Base-by-base conservation (phyloP, 2,888 invertebrate genomes). In the Macroteleia sp. region DNA sequence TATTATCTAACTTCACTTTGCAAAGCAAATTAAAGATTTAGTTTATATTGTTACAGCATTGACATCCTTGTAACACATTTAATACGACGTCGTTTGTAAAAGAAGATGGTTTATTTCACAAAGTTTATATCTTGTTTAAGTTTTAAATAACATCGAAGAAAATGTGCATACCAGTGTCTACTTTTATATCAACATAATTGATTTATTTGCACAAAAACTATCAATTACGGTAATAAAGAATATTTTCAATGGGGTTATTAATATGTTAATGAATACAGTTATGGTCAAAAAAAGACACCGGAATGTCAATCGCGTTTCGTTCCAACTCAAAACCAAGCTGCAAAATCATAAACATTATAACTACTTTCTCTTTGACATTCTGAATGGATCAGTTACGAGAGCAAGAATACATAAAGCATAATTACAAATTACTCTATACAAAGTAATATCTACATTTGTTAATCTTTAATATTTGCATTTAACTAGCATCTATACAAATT, bases 331-430 rank as follows among this genome's bases (percentile, higher is more conserved):
- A 28, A 16, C n/a, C 36, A 22, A 56, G 12, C 17, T 41, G 41
- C 28, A 39, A 61, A 59, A 36, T 61, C 46, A 48, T 22, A 46
- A 52, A 52, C 64, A n/a, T n/a, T n/a, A 42, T 19, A 42, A 34
- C 28, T 32, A 52, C 52, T 64, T 64, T 64, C 64, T 52, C 64
- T 42, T 32, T 64, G 64, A 28, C 12, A 52, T 46, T 30, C 19
- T 52, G 42, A 52, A 64, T 52, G 34, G 20, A 64, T 41, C 19
- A 17, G 19, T 41, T 17, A n/a, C 17, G 41, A 41, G 41, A 50
- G 12, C 22, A 41, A 30, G 54, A n/a, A n/a, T 20, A 34, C 25
- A 42, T 17, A 10, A 2, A 34, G 22, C 20, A 32, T 54, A 52
- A 64, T 52, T 42, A 44, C 36, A 17, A 42, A 64, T 64, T 32